A percentile compares a stretch with the other conserved stretches of the same genome.
phyloP scores from a whole-genome alignment of 2,113 vertebrate species.

The Lagenorhynchus albirostris region DNA sequence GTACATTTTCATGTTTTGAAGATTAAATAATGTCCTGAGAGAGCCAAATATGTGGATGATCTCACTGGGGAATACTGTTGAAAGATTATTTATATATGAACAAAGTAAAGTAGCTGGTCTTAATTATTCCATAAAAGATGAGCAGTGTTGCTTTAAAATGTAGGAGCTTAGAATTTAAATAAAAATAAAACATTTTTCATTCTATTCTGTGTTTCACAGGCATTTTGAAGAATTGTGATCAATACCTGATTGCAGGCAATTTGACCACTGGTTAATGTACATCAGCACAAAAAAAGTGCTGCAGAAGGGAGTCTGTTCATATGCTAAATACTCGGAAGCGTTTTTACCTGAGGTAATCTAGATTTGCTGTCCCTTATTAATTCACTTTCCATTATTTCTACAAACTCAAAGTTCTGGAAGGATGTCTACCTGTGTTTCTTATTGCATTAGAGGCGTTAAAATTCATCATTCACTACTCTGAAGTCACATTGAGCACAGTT shows the following conservation, averaged over 20 bases:
- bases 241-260: constrained; percentile 55
- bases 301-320: constrained; percentile 27
- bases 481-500: not conserved
- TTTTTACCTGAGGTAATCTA: constrained; percentile 43
- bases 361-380: constrained; percentile 56
- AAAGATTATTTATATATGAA: not conserved
- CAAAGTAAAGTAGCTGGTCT: not conserved
- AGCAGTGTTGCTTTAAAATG: constrained; percentile 27
- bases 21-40: not conserved
- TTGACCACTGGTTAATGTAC: constrained; percentile 44
- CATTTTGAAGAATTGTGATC: constrained; percentile 47
- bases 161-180: constrained; percentile 26
- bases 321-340: constrained; percentile 40
- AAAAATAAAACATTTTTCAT: not conserved
- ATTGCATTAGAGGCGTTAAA: not conserved
- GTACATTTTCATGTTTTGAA: not conserved
- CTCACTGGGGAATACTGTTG: not conserved
- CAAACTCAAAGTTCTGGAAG: constrained; percentile 27
- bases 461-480: not conserved
- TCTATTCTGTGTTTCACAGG: constrained; percentile 14
- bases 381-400: constrained; percentile 47
- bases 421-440: not conserved
- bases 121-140: constrained; percentile 22
- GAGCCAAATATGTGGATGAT: not conserved
- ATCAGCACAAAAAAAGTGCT: constrained; percentile 52